A percentile compares a stretch with the other conserved stretches of the same genome.
These are phyloP conservation scores for Rhadina sibilatrix DNA, from an alignment of 2,113 vertebrate genomes.

Conservation along the genomic window DNA sequence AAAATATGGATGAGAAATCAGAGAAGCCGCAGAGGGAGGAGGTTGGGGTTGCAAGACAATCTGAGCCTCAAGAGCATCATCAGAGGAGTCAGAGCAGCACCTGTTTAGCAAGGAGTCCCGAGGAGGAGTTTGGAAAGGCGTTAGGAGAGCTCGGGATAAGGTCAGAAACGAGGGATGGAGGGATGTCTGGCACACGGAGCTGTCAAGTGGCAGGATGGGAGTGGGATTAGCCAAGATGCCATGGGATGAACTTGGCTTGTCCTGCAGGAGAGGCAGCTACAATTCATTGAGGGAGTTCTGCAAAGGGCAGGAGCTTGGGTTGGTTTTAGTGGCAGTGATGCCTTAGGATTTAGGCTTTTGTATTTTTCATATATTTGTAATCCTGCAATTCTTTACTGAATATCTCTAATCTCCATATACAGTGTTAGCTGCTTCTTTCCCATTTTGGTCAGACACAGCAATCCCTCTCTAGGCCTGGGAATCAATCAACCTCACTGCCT, in stretches of 20 bases:
- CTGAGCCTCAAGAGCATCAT: not conserved
- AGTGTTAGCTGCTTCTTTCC: not conserved
- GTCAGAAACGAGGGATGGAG: not conserved
- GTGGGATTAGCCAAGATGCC: too few relatives aligned
- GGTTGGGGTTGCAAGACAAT: not conserved
- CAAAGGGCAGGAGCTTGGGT: not conserved
- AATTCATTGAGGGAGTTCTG: not conserved
- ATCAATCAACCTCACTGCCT: not conserved
- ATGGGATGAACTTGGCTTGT: not conserved
- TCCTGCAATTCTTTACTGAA: not conserved
- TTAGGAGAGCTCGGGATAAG: not conserved
- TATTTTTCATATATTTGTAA: not conserved
- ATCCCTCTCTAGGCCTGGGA: not conserved
- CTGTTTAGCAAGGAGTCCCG: not conserved
- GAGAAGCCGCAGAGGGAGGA: not conserved
- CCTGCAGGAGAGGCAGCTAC: not conserved
- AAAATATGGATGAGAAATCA: not conserved
- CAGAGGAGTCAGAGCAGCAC: not conserved
- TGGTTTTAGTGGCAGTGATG: not conserved
- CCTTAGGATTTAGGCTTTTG: not conserved
- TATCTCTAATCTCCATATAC: not conserved
- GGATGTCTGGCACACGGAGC: not conserved
- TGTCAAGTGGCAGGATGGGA: not conserved
- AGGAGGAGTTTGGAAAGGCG: not conserved
- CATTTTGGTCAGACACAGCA: not conserved